Evolutionary conservation across 1,140 invertebrate genomes (phyloP), one percentile per base, ranked within the genome.

Genomic region (Zelostemma sp.): DNA sequence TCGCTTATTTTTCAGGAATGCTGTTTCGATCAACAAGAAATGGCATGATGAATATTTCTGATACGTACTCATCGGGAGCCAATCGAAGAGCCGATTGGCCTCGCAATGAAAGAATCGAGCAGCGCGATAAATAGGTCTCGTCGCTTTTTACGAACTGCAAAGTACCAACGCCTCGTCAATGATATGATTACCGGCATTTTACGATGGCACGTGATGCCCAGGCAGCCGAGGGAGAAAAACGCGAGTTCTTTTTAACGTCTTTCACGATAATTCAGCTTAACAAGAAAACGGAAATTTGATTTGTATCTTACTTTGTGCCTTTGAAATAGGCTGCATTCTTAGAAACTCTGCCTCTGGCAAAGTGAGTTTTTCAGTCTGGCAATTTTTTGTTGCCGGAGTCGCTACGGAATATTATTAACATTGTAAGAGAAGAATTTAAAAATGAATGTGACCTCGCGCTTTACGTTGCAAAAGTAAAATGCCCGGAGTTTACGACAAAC

Each of bases 41-140:
- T n/a, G 18, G 49, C 21, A 64, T 63, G 56, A 72, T 72, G 50
- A 46, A 72, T 61, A 58, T 28, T 8, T 4, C 3, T 28, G 25
- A 28, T 28, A n/a, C n/a, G n/a, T 8, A 41, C 57, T 45, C 50
- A 54, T 53, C 57, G 15, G 33, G 21, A 53, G 48, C 64, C 54
- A 56, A 68, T 72, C 57, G 54, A 60, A 47, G 3, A 31, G 8
- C 50, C 51, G 46, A 67, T 70, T 76, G 65, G 78, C 58, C 43
- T 43, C 56, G 55, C 75, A 77, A 78, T 79, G n/a, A n/a, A n/a
- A n/a, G n/a, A n/a, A n/a, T n/a, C n/a, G n/a, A n/a, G n/a, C n/a
- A 75, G 80, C 79, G 81, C 78, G 77, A 72, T 79, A 78, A 83
- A 78, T 75, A 73, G 60, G 60, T 68, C 73, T 74, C 72, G 59